A percentile compares a stretch with the other conserved stretches of the same genome.
These are phyloP conservation scores for Dorcus parallelipipedus DNA, from an alignment of 2,888 invertebrate genomes.

Conservation along the genomic window DNA sequence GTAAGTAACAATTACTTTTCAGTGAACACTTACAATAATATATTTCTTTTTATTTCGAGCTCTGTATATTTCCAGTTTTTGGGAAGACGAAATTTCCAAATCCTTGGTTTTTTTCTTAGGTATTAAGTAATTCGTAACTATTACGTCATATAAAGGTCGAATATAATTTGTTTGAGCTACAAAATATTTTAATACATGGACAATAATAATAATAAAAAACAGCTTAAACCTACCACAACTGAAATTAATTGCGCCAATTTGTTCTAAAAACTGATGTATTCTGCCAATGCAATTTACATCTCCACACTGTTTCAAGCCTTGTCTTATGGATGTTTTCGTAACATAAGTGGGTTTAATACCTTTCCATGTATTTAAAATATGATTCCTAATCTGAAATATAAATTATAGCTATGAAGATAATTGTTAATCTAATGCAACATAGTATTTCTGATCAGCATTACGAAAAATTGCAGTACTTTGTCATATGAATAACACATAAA, in stretches of 20 bases:
- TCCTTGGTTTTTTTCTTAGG: conserved; percentile 30
- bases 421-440: background rate
- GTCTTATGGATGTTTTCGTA: conserved; percentile 57
- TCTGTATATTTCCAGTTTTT: conserved; percentile 21
- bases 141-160: conserved; percentile 39
- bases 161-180: conserved; percentile 43
- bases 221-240: conserved; percentile 52
- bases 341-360: conserved; percentile 55
- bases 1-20: background rate
- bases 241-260: conserved; percentile 62
- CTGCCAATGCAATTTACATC: conserved; percentile 61
- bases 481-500: no score
- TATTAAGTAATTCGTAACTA: conserved; percentile 23
- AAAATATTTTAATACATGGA: conserved; percentile 13
- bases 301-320: conserved; percentile 59
- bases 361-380: conserved; percentile 56
- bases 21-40: conserved; percentile 47
- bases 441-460: background rate
- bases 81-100: background rate
- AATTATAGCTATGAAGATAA: background rate
- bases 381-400: conserved; percentile 53
- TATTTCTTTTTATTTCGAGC: conserved; percentile 52
- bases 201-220: background rate
- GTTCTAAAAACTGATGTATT: conserved; percentile 59
- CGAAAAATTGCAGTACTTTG: no score